phyloP scores from a whole-genome alignment of 1,140 invertebrate genomes.

The Globodera ellingtonae region DNA sequence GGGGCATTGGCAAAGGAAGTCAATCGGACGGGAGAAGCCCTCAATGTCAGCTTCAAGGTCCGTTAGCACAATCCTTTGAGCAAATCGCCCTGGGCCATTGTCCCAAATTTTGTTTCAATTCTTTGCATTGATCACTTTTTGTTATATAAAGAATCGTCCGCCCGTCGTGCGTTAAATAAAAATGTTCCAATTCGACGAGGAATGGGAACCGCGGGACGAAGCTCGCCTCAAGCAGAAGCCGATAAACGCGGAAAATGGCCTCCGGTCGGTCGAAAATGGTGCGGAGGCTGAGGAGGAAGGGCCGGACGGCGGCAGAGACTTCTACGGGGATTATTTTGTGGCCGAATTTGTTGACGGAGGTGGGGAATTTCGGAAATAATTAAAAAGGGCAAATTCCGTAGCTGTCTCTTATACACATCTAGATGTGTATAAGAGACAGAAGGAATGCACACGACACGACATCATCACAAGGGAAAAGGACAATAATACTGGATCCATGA shows the following conservation, averaged over 20 bases:
- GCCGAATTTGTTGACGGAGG: background rate
- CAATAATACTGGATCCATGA: background rate
- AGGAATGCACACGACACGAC: background rate
- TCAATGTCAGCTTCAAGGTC: background rate
- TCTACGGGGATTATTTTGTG: constrained; percentile 14
- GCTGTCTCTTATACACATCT: too few species aligned
- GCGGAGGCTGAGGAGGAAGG: background rate
- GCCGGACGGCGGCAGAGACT: background rate
- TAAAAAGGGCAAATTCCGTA: too few species aligned
- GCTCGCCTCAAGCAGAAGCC: background rate
- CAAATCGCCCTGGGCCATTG: background rate
- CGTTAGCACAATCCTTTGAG: background rate
- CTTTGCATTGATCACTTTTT: background rate
- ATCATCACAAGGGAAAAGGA: background rate
- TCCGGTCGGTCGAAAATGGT: background rate
- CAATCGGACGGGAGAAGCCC: background rate
- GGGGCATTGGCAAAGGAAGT: background rate
- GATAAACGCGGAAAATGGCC: background rate
- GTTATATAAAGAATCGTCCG: background rate
- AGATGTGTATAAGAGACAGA: too few species aligned
- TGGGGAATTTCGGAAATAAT: background rate
- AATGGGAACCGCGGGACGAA: background rate
- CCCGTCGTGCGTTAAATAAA: background rate
- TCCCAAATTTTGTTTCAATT: background rate
- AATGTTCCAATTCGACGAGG: constrained; percentile 12